Evolutionary conservation across 2,113 vertebrate species (phyloP).

Genomic region (Crotophaga sulcirostris): DNA sequence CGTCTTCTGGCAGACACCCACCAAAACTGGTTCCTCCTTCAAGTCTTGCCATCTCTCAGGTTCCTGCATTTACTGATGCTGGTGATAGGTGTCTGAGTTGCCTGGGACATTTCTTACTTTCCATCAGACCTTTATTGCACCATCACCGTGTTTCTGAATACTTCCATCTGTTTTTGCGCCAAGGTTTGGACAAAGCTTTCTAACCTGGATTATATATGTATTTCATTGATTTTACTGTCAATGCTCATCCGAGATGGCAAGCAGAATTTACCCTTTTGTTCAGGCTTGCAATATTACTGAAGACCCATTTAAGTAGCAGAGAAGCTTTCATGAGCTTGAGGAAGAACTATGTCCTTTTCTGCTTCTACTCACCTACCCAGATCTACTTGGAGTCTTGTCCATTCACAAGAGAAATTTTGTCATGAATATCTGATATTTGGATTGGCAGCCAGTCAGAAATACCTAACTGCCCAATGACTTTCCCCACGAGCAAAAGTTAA

Average conservation of each 20-base stretch:
- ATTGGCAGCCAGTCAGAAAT: background rate
- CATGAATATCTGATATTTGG: background rate
- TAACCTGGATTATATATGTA: background rate
- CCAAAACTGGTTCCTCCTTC: background rate
- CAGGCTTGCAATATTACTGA: background rate
- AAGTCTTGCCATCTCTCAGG: background rate
- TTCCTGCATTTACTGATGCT: background rate
- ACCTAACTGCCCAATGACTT: background rate
- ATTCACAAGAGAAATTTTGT: background rate
- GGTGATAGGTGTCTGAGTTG: background rate
- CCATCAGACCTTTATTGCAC: background rate
- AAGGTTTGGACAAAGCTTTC: background rate
- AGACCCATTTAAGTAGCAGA: background rate
- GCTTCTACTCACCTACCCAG: background rate
- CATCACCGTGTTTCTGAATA: background rate
- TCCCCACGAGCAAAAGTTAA: background rate
- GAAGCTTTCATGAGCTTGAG: background rate
- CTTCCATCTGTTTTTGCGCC: background rate
- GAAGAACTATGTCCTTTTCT: background rate
- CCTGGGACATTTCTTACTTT: background rate
- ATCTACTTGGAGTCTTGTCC: background rate
- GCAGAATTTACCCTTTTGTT: background rate
- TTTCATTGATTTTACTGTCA: background rate
- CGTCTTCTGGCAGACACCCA: background rate
- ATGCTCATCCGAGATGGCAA: background rate